These are phyloP conservation scores for Gymnoscelis rufifasciata DNA, from an alignment of 2,888 invertebrate species.

Conservation along the genomic window DNA sequence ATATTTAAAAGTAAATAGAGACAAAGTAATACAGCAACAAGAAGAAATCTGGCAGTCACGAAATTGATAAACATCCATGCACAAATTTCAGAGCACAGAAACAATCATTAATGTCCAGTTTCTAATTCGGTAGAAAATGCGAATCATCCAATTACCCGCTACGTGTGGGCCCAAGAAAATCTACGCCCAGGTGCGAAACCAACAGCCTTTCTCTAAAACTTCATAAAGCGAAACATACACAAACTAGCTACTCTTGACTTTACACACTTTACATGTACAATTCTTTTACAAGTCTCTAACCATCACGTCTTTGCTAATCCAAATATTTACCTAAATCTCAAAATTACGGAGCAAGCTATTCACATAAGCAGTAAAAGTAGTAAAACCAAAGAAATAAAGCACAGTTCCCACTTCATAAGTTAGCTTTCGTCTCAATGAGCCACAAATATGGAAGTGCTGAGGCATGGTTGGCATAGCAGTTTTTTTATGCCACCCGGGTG, in stretches of 20 bases:
- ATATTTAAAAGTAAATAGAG: no score
- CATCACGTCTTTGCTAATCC: conserved; percentile 17
- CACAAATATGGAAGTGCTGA: no score
- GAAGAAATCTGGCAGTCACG: no score
- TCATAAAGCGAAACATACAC: conserved; percentile 15
- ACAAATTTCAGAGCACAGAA: no score
- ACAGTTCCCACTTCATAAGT: neutral
- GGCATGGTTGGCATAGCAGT: no score
- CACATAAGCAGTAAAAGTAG: conserved; percentile 21
- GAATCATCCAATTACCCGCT: no score
- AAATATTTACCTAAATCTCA: conserved; percentile 27
- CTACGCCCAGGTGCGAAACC: conserved; percentile 2
- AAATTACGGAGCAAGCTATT: conserved; percentile 18
- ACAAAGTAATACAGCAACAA: no score
- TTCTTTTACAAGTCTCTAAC: conserved; percentile 19
- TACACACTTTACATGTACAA: conserved; percentile 12
- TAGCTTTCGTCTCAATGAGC: neutral
- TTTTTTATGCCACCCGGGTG: no score
- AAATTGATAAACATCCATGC: no score
- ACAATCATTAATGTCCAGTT: no score
- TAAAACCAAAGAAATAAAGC: conserved; percentile 6
- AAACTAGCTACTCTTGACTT: conserved; percentile 4
- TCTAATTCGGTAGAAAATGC: no score
- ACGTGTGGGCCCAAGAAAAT: neutral
- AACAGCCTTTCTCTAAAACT: conserved; percentile 3